Percentiles rank a stretch among this genome's conserved stretches.
These are phyloP conservation scores for Trinorchestia longiramus DNA, from an alignment of 1,140 invertebrate species.

Conservation along the genomic window DNA sequence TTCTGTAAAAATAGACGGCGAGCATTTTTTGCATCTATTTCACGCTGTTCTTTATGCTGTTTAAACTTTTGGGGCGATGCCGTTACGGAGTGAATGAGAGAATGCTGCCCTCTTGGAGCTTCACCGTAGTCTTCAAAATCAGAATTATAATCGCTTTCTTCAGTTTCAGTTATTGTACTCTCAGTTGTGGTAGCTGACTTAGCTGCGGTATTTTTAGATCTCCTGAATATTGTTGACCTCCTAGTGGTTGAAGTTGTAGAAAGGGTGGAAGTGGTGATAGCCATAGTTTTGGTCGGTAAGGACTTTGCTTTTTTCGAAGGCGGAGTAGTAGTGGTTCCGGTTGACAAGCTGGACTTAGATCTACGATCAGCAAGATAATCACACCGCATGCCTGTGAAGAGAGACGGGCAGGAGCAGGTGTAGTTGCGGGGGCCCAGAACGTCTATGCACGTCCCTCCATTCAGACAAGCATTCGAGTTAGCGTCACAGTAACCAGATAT, in stretches of 20 bases:
- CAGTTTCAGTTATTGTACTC: not conserved
- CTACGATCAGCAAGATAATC: slow-evolving; percentile 60
- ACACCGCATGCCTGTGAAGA: slow-evolving; percentile 64
- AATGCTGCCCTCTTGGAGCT: slow-evolving; percentile 30
- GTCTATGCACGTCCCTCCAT: slow-evolving; percentile 67
- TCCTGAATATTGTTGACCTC: not conserved
- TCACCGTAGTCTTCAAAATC: slow-evolving; percentile 19
- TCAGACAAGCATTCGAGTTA: slow-evolving; percentile 61
- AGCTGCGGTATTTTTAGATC: not conserved
- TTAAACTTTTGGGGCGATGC: slow-evolving; percentile 15
- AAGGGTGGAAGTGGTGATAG: not conserved
- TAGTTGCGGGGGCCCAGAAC: slow-evolving; percentile 59
- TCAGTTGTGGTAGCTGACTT: not conserved
- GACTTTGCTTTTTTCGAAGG: slow-evolving; percentile 16
- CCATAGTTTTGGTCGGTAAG: not conserved
- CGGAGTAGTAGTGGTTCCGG: not conserved
- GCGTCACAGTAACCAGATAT: slow-evolving; percentile 48
- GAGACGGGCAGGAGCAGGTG: slow-evolving; percentile 63
- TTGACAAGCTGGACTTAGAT: not conserved
- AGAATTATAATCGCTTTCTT: slow-evolving; percentile 11
- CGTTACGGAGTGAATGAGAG: slow-evolving; percentile 31
- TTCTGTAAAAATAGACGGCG: slow-evolving; percentile 61
- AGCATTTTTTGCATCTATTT: slow-evolving; percentile 56
- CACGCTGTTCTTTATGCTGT: slow-evolving; percentile 10
- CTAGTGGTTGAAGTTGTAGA: not conserved